phyloP scores from a whole-genome alignment of 1,140 invertebrate genomes.

The Zaprionus ghesquierei region DNA sequence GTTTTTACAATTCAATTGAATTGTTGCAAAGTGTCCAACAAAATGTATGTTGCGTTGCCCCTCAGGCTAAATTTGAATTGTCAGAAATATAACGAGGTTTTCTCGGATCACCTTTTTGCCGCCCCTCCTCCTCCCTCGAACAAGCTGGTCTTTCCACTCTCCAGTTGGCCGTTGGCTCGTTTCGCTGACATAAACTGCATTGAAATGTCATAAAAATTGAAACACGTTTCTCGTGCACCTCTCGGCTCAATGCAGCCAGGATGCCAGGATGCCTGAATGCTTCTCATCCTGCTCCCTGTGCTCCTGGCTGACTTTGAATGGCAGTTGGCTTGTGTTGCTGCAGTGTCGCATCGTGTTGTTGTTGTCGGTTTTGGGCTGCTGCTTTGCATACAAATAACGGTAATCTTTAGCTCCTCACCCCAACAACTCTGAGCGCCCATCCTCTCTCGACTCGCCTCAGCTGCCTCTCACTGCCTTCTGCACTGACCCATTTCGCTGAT shows the following conservation, averaged over 20 bases:
- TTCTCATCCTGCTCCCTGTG: background rate
- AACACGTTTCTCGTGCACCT: constrained; percentile 60
- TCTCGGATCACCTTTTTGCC: background rate
- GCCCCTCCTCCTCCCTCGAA: background rate
- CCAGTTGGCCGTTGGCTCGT: constrained; percentile 46
- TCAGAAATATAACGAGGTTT: constrained; percentile 73
- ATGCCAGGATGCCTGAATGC: background rate
- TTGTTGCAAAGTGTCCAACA: constrained; percentile 62
- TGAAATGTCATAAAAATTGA: constrained; percentile 80
- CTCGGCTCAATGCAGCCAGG: constrained; percentile 23
- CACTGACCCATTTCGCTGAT: constrained; percentile 58
- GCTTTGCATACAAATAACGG: constrained; percentile 76
- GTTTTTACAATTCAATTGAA: constrained; percentile 72
- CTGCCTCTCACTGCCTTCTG: background rate
- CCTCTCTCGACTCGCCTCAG: background rate
- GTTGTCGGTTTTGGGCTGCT: constrained; percentile 50
- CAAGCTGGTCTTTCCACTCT: background rate
- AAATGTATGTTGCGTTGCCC: constrained; percentile 42
- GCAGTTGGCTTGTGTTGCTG: constrained; percentile 45
- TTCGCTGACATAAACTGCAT: constrained; percentile 78
- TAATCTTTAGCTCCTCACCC: constrained; percentile 59
- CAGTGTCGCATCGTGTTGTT: constrained; percentile 45
- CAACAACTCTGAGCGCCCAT: background rate
- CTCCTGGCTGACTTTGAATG: constrained; percentile 51
- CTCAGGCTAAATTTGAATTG: constrained; percentile 66